A percentile compares a stretch with the other conserved stretches of the same genome.
phyloP scores from a whole-genome alignment of 2,888 invertebrate species.

The Pyrochroa serraticornis region DNA sequence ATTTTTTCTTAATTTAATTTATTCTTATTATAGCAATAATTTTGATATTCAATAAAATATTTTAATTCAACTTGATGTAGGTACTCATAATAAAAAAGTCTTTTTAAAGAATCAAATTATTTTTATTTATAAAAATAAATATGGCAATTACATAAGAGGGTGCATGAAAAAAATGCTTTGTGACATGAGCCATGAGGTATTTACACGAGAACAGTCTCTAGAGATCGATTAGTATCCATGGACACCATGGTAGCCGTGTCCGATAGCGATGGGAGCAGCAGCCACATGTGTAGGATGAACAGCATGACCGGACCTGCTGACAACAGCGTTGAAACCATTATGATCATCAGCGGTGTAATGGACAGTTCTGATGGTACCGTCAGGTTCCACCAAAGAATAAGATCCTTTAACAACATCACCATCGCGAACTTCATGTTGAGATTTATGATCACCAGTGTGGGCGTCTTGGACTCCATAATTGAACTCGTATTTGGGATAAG shows the following conservation, averaged over 20 bases:
- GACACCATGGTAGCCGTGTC: no score
- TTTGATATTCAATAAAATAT: no score
- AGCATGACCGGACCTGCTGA: constrained; percentile 68
- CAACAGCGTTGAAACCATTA: constrained; percentile 61
- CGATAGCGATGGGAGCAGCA: no score
- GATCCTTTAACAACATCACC: constrained; percentile 62
- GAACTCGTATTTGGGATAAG: constrained; percentile 62
- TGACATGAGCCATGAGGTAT: constrained; percentile 31
- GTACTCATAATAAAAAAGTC: no score
- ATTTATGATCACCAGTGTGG: constrained; percentile 65
- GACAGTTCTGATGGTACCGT: constrained; percentile 47
- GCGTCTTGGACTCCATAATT: constrained; percentile 64
- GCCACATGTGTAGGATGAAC: constrained; percentile 44
- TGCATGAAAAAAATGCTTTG: constrained; percentile 17
- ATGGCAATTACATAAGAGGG: constrained; percentile 30
- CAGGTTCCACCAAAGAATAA: constrained; percentile 46
- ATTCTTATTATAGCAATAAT: no score
- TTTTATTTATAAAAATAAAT: constrained; percentile 31
- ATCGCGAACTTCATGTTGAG: constrained; percentile 64
- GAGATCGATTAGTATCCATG: no score
- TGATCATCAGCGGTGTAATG: constrained; percentile 49
- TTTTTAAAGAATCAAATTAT: no score
- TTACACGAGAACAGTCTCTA: constrained; percentile 31
- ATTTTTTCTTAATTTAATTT: no score
- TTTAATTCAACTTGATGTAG: no score